phyloP scores from a whole-genome alignment of 2,888 invertebrate genomes.

The Arrhopalites spinosus region DNA sequence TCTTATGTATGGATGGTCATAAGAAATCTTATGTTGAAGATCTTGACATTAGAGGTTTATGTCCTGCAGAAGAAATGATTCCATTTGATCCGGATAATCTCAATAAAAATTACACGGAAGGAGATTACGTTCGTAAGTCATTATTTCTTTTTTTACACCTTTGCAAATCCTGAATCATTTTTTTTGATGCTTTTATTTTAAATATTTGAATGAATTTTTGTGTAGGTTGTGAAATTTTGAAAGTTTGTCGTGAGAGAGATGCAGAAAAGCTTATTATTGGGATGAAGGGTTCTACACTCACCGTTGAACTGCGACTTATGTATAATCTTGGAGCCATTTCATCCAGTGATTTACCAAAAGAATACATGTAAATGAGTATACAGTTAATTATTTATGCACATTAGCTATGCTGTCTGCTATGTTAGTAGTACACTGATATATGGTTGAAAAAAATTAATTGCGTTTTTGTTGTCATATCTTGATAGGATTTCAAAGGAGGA shows the following conservation, averaged over 20 bases:
- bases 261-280: slow-evolving; percentile 85
- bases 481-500: slow-evolving; percentile 33
- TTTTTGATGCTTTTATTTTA: too few relatives aligned
- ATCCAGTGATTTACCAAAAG: slow-evolving; percentile 59
- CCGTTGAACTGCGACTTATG: slow-evolving; percentile 71
- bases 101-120: slow-evolving; percentile 72
- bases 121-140: slow-evolving; percentile 77
- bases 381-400: background rate
- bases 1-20: slow-evolving; percentile 81
- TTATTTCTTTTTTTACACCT: too few relatives aligned
- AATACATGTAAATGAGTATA: slow-evolving; percentile 57
- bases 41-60: slow-evolving; percentile 75
- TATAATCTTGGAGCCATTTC: slow-evolving; percentile 80
- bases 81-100: slow-evolving; percentile 47
- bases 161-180: too few relatives aligned
- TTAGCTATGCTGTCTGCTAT: too few relatives aligned
- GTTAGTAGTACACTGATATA: too few relatives aligned
- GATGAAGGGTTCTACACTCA: slow-evolving; percentile 78
- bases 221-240: slow-evolving; percentile 74
- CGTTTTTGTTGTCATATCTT: too few relatives aligned
- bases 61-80: slow-evolving; percentile 45
- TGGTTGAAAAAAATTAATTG: background rate
- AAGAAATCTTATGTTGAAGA: slow-evolving; percentile 81
- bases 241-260: slow-evolving; percentile 71
- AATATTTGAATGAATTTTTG: too few relatives aligned